phyloP scores from a whole-genome alignment of 2,888 invertebrate species.

The Cheilosia scutellata region DNA sequence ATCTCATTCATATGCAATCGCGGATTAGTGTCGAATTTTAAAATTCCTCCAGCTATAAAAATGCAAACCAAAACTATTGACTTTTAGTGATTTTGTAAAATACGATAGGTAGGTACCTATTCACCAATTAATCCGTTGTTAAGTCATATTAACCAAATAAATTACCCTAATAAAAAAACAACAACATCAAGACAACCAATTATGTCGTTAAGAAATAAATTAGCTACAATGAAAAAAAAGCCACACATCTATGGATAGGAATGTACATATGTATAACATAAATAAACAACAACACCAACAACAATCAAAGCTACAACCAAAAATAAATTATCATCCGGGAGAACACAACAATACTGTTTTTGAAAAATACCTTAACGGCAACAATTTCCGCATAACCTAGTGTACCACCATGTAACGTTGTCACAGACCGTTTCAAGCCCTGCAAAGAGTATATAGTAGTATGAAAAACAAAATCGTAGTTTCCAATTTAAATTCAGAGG shows the following conservation, averaged over 20 bases:
- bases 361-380: conserved; percentile 94
- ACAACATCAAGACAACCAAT: conserved; percentile 46
- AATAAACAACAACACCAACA: conserved; percentile 49
- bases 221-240: conserved; percentile 50
- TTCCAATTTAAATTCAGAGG: conserved; percentile 37
- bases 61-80: conserved; percentile 23
- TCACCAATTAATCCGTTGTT: conserved; percentile 52
- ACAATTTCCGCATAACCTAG: conserved; percentile 97
- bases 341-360: not conserved
- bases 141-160: conserved; percentile 46
- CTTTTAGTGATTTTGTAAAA: conserved; percentile 21
- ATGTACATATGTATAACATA: not conserved
- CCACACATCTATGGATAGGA: conserved; percentile 29
- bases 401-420: conserved; percentile 93
- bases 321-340: conserved; percentile 17
- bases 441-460: conserved; percentile 80
- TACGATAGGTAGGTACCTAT: too few relatives aligned
- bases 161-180: conserved; percentile 48
- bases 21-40: too few relatives aligned
- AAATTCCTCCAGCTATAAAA: conserved; percentile 9
- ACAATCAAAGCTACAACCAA: conserved; percentile 65
- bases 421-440: conserved; percentile 97
- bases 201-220: conserved; percentile 59
- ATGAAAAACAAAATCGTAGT: conserved; percentile 56
- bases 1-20: not conserved